A percentile compares a stretch with the other conserved stretches of the same genome.
phyloP scores from a whole-genome alignment of 2,888 invertebrate genomes.

The Agonum fuliginosum region DNA sequence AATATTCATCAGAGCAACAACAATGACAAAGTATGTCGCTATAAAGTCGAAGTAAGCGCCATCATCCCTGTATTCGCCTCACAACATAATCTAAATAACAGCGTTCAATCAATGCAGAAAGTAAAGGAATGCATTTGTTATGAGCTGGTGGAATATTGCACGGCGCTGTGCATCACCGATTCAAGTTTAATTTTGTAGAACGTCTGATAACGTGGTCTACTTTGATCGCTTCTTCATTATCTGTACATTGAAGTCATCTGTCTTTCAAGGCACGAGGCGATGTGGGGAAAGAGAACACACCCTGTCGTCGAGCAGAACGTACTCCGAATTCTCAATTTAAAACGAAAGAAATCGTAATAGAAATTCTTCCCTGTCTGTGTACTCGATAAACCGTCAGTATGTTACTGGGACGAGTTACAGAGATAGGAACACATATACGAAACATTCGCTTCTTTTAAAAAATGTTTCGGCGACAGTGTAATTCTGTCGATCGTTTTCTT shows the following conservation, averaged over 20 bases:
- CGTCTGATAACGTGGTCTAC: constrained; percentile 53
- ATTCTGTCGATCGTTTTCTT: constrained; percentile 17
- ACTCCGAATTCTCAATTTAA: constrained; percentile 54
- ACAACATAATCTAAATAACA: too few relatives aligned
- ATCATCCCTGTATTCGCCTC: too few relatives aligned
- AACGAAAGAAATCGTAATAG: constrained; percentile 51
- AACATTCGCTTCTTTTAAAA: constrained; percentile 10
- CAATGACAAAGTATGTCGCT: too few relatives aligned
- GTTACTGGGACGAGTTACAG: not conserved
- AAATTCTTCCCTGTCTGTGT: constrained; percentile 51
- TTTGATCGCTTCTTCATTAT: constrained; percentile 54
- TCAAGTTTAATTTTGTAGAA: constrained; percentile 49
- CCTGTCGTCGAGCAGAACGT: constrained; percentile 29
- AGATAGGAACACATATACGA: not conserved
- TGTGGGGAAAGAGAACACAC: not conserved
- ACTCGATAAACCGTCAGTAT: constrained; percentile 39
- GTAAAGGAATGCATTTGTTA: too few relatives aligned
- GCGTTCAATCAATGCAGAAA: too few relatives aligned
- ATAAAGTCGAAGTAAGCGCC: too few relatives aligned
- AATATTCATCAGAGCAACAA: too few relatives aligned
- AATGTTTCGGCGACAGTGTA: constrained; percentile 13
- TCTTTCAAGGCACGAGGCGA: constrained; percentile 14
- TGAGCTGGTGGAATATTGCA: too few relatives aligned
- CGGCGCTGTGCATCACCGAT: not conserved
- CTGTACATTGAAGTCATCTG: constrained; percentile 48